Evolutionary conservation across 2,888 invertebrate species (phyloP).

Genomic region (Poecilobothrus nobilitatus): DNA sequence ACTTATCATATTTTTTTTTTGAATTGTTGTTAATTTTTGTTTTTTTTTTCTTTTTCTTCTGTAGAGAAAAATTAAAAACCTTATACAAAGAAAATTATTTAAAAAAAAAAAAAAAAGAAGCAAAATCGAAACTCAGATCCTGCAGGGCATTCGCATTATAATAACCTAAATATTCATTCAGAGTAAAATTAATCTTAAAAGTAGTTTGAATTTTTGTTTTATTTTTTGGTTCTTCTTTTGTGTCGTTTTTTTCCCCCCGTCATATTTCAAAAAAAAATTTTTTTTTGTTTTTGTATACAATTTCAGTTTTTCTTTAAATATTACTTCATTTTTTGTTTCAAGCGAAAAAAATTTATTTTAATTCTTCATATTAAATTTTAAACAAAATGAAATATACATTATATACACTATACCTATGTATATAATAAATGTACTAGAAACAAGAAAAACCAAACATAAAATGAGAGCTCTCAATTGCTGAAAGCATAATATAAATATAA

Average conservation of each 20-base stretch:
- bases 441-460: neutral
- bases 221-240: too few species aligned
- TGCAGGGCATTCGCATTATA: neutral
- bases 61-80: too few species aligned
- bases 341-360: neutral
- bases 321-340: neutral
- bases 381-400: neutral
- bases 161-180: neutral
- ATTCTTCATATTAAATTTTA: neutral
- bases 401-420: too few species aligned
- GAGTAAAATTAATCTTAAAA: slow-evolving; percentile 1
- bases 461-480: neutral
- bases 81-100: too few species aligned
- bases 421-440: too few species aligned
- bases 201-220: neutral
- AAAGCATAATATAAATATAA: neutral
- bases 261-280: too few species aligned
- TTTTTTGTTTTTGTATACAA: too few species aligned
- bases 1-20: too few species aligned
- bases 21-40: too few species aligned
- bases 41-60: too few species aligned
- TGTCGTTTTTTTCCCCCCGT: too few species aligned
- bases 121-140: neutral
- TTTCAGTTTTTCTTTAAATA: neutral
- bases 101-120: neutral